Percentiles rank a stretch among this genome's conserved stretches.
Evolutionary conservation across 2,113 vertebrate genomes (phyloP).

Genomic region (Tichodroma muraria): DNA sequence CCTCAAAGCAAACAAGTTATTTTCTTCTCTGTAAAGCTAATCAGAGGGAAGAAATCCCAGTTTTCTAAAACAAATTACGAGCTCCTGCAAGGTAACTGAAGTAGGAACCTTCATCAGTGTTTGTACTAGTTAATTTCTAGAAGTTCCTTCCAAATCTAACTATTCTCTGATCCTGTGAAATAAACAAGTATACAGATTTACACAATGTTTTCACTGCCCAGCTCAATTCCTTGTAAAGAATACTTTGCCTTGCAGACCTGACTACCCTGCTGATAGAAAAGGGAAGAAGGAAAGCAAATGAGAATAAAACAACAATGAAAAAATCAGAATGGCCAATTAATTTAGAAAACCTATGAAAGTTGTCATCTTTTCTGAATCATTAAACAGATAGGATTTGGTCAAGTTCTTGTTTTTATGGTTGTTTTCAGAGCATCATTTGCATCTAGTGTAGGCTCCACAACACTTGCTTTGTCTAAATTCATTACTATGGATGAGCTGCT

Average conservation of each 20-base stretch:
- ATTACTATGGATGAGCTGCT: background rate
- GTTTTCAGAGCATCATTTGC: background rate
- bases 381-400: background rate
- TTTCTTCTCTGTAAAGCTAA: background rate
- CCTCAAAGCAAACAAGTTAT: background rate
- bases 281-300: background rate
- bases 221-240: background rate
- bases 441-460: background rate
- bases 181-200: background rate
- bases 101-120: background rate
- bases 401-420: background rate
- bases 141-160: background rate
- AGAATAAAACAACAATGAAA: background rate
- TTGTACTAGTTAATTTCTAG: background rate
- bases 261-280: background rate
- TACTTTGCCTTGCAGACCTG: background rate
- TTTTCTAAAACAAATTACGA: background rate
- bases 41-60: background rate
- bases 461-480: background rate
- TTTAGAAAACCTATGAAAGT: background rate
- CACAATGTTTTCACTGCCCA: accelerated
- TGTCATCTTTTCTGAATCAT: background rate
- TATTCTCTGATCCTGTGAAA: background rate
- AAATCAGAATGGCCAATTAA: background rate
- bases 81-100: background rate